These are phyloP conservation scores for Brachypalpus laphriformis DNA, from an alignment of 2,888 invertebrate species.

Conservation along the genomic window DNA sequence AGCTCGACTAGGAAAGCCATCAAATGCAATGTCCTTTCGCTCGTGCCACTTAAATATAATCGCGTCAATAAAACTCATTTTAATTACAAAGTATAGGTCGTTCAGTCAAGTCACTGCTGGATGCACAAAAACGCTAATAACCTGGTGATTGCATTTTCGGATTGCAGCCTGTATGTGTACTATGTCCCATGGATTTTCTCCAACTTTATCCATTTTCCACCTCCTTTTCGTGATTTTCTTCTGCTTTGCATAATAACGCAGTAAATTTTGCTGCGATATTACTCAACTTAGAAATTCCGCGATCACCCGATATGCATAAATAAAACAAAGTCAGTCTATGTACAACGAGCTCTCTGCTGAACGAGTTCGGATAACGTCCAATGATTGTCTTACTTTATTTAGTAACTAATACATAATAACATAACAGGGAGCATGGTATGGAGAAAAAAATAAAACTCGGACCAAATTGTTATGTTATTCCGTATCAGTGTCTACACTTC, in stretches of 20 bases:
- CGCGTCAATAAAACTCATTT: conserved; percentile 40
- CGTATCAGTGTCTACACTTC: conserved; percentile 30
- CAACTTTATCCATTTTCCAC: neutral
- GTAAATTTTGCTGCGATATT: conserved; percentile 54
- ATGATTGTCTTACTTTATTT: conserved; percentile 62
- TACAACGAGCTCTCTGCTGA: neutral
- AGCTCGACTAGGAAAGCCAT: neutral
- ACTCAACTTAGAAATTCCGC: conserved; percentile 68
- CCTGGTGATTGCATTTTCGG: conserved; percentile 29
- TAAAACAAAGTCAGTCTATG: neutral
- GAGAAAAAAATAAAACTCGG: neutral
- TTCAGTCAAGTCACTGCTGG: neutral
- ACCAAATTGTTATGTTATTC: conserved; percentile 51
- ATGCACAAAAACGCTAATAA: conserved; percentile 5
- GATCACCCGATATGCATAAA: conserved; percentile 69
- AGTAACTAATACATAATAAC: conserved; percentile 54
- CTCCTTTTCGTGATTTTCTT: conserved; percentile 42
- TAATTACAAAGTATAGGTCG: conserved; percentile 7
- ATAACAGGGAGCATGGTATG: conserved; percentile 2
- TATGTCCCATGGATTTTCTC: neutral
- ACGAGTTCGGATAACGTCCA: conserved; percentile 63
- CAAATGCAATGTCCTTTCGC: conserved; percentile 49
- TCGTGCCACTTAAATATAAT: conserved; percentile 47
- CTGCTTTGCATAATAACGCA: conserved; percentile 66
- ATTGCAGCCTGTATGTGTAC: neutral